These are phyloP conservation scores for Metaphire vulgaris DNA, from an alignment of 1,140 invertebrate species.

Conservation along the genomic window DNA sequence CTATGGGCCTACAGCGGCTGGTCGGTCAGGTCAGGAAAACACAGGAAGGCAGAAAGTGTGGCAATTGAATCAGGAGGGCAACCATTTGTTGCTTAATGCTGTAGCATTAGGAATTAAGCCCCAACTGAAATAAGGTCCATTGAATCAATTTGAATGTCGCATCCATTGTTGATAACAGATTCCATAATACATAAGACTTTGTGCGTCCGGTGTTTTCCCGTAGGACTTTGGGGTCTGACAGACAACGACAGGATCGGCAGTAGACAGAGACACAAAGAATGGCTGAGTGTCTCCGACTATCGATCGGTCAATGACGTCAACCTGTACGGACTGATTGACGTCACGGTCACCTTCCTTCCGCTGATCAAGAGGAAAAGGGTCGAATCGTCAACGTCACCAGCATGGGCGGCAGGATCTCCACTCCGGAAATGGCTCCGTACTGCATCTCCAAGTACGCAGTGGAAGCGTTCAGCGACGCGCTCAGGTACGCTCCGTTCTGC, in stretches of 20 bases:
- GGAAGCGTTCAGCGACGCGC: constrained; percentile 16
- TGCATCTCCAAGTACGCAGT: constrained; percentile 11
- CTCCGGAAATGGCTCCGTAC: constrained; percentile 7
- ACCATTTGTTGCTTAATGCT: no score
- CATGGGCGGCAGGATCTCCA: neutral
- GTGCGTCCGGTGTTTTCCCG: neutral
- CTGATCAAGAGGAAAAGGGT: constrained; percentile 3
- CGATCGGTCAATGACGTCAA: neutral
- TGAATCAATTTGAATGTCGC: no score
- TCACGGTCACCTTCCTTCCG: constrained; percentile 3
- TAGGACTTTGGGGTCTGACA: constrained; percentile 32
- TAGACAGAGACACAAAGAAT: neutral
- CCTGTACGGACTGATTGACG: neutral
- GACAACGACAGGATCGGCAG: constrained; percentile 36
- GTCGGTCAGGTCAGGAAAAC: no score
- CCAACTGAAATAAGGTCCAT: no score
- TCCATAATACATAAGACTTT: neutral
- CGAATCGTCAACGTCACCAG: constrained; percentile 6
- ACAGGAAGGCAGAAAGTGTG: no score
- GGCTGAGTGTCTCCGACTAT: neutral
- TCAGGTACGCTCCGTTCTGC: constrained; percentile 5
- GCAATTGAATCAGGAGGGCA: no score
- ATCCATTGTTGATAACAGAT: no score
- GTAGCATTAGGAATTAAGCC: no score
- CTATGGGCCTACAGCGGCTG: no score